These are phyloP conservation scores for Cyphomyrus plagiostoma DNA, from an alignment of 2,113 vertebrate species.

Conservation along the genomic window DNA sequence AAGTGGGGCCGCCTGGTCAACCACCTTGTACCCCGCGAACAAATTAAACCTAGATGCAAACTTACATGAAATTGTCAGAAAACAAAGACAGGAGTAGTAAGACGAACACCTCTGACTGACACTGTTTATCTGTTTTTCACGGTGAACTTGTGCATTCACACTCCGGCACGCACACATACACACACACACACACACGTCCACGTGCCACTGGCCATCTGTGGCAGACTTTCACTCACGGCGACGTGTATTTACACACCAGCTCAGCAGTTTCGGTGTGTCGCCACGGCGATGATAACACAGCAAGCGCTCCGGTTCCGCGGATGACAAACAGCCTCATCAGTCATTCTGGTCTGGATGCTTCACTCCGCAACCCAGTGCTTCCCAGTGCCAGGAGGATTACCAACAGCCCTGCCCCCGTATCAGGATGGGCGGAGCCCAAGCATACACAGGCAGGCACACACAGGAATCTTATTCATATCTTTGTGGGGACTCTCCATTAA, in stretches of 20 bases:
- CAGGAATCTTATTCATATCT: not conserved
- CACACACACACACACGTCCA: not conserved
- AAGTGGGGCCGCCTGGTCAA: too few species aligned
- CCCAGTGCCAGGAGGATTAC: not conserved
- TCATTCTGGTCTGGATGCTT: not conserved
- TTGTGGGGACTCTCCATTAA: not conserved
- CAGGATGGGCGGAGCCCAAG: not conserved
- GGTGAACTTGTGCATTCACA: not conserved
- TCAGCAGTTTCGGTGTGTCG: not conserved
- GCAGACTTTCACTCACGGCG: not conserved
- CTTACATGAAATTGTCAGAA: not conserved
- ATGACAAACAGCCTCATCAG: conserved; percentile 1
- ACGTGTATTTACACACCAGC: not conserved
- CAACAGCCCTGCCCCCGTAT: not conserved
- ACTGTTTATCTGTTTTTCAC: not conserved
- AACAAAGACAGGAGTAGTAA: not conserved
- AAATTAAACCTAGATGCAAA: not conserved
- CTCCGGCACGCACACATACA: not conserved
- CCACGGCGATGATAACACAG: not conserved
- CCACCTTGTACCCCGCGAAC: not conserved
- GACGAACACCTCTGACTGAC: not conserved
- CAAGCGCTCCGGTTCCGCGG: not conserved
- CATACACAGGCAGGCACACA: not conserved
- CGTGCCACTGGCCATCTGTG: not conserved
- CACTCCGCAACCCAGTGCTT: not conserved